Percentiles rank a stretch among this genome's conserved stretches.
phyloP scores from a whole-genome alignment of 2,797 vertebrate genomes.

The Garrulus glandarius region DNA sequence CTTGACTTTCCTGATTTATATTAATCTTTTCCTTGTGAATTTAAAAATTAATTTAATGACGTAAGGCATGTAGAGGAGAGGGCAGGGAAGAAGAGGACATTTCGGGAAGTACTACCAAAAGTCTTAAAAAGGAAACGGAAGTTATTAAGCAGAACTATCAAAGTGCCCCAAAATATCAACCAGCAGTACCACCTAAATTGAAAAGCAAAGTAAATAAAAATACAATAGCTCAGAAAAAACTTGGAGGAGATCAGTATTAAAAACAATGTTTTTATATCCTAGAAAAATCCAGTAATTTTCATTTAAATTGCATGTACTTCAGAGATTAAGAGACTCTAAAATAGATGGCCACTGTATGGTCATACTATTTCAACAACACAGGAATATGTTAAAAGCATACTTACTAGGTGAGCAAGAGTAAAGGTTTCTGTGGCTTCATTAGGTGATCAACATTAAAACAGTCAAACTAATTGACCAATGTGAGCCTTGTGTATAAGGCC shows the following conservation, averaged over 20 bases:
- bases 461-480: not conserved
- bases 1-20: not conserved
- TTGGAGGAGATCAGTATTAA: not conserved
- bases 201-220: not conserved
- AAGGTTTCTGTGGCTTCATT: not conserved
- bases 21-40: not conserved
- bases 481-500: not conserved
- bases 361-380: not conserved
- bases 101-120: not conserved
- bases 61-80: not conserved
- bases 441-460: not conserved
- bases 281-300: not conserved
- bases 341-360: not conserved
- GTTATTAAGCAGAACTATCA: not conserved
- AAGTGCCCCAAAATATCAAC: not conserved
- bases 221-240: not conserved
- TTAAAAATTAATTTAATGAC: not conserved
- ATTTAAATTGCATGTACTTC: not conserved
- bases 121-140: not conserved
- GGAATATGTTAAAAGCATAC: not conserved
- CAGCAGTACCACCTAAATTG: not conserved
- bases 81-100: not conserved
- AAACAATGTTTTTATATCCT: not conserved
- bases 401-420: not conserved
- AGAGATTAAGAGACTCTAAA: not conserved